Percentiles rank a stretch among this genome's conserved stretches.
Conservation (phyloP, 2,113 vertebrate species). For the Dasyprocta punctata region DNA sequence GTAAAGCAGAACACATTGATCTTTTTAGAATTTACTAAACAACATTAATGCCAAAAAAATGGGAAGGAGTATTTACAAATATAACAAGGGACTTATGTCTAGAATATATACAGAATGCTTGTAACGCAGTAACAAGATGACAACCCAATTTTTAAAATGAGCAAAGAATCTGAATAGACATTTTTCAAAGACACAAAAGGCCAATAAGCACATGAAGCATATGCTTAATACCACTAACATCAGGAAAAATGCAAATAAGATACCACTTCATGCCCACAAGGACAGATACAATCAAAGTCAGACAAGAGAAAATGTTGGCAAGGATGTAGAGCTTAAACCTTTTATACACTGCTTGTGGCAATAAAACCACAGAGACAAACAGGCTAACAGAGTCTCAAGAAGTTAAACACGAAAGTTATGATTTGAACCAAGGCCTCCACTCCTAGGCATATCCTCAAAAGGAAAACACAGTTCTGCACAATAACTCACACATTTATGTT, state of each 20-base stretch:
- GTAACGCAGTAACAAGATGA: not conserved
- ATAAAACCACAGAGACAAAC: not conserved
- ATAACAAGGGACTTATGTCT: not conserved
- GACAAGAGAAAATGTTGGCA: not conserved
- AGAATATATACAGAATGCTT: not conserved
- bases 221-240: not conserved
- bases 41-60: not conserved
- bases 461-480: not conserved
- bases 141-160: not conserved
- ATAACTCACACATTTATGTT: not conserved
- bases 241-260: not conserved
- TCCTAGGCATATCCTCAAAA: not conserved
- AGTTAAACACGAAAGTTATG: not conserved
- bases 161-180: not conserved
- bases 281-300: not conserved
- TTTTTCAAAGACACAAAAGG: not conserved
- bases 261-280: not conserved
- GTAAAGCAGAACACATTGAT: not conserved
- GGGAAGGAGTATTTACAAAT: slow-evolving; percentile 20
- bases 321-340: not conserved
- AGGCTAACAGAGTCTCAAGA: not conserved
- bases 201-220: not conserved
- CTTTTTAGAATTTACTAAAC: slow-evolving; percentile 1
- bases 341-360: not conserved
- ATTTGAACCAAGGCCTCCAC: not conserved